Evolutionary conservation across 2,888 invertebrate genomes (phyloP), one percentile per base, ranked within the genome.

Genomic region (Eupithecia centaureata): DNA sequence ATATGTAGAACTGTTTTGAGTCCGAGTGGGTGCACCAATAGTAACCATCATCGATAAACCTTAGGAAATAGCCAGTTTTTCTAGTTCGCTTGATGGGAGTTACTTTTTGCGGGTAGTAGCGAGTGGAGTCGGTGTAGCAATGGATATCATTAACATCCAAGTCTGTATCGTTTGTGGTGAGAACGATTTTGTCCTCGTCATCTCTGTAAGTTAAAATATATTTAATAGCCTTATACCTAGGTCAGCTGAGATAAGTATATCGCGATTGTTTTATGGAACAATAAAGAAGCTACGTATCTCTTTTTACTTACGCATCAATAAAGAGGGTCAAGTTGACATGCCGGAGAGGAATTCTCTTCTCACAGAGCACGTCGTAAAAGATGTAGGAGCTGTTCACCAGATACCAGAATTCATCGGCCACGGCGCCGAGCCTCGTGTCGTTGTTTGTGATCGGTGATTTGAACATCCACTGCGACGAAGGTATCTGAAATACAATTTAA

Each of bases 11-110:
- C 13, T 82, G 80, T 27, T 74, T 83, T 0, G 88, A 80, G 69
- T 92, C 86, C 0, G 67, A 78, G 52, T 87, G 82, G 12, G 85
- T 77, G 72, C 94, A 94, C 93, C 93, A 93, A 68, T 93, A 94
- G 74, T 90, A 89, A 8, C 94, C 94, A 61, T 92, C 86, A 1
- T 73, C 74, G 15, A 79, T 78, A 0, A 88, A 84, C 61, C 79
- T 84, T 0, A 92, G 75, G 3, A 83, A 68, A 51, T 83, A 85
- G 3, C 74, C 1, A 77, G 76, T 13, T 78, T 75, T 47, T 75
- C 76, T 27, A 83, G 77, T 66, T 2, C 57, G 42, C 18, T 33
- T 56, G 56, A 27, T 82, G 10, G 67, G n/a, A 0, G 30, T 82
- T 1, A 91, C 85, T 61, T 71, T 72, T 0, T 77, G 80, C 0